Percentiles rank a stretch among this genome's conserved stretches.
Conservation (phyloP, 64 coral and sea anemone genomes). For the Porites australiensis region DNA sequence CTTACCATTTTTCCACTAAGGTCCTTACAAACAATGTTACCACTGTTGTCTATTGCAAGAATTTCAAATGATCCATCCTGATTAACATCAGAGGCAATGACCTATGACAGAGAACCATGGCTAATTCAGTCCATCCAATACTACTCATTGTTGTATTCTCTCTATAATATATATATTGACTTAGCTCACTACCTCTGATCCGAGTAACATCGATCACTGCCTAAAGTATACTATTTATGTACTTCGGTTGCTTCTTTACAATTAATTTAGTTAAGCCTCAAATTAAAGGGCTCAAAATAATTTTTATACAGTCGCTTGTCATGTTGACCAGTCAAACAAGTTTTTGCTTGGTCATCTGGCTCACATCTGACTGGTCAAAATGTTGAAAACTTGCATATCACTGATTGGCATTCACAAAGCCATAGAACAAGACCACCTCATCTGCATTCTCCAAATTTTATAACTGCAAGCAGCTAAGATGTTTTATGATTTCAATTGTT, state of each 20-base stretch:
- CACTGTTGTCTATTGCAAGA: constrained; percentile 71
- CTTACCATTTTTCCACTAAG: constrained; percentile 55
- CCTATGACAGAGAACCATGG: background rate
- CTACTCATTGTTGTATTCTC: background rate
- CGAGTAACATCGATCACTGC: background rate
- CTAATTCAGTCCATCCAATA: background rate
- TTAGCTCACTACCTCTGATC: background rate
- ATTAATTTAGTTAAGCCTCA: background rate
- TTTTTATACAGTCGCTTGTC: too few species aligned
- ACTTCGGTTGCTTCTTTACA: background rate
- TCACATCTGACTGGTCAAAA: too few species aligned
- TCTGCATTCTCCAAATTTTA: too few species aligned
- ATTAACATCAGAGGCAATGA: constrained; percentile 72
- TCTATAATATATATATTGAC: background rate
- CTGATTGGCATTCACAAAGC: too few species aligned
- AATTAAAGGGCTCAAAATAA: too few species aligned
- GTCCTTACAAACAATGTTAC: constrained; percentile 63
- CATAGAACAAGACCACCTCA: too few species aligned
- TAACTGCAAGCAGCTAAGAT: too few species aligned
- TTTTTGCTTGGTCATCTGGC: too few species aligned
- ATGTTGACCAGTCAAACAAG: too few species aligned
- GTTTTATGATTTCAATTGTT: too few species aligned
- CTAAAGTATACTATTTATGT: background rate
- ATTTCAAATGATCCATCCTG: constrained; percentile 75
- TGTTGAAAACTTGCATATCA: too few species aligned